Conservation (phyloP, 2,113 vertebrate genomes). For the Clarias magur region DNA sequence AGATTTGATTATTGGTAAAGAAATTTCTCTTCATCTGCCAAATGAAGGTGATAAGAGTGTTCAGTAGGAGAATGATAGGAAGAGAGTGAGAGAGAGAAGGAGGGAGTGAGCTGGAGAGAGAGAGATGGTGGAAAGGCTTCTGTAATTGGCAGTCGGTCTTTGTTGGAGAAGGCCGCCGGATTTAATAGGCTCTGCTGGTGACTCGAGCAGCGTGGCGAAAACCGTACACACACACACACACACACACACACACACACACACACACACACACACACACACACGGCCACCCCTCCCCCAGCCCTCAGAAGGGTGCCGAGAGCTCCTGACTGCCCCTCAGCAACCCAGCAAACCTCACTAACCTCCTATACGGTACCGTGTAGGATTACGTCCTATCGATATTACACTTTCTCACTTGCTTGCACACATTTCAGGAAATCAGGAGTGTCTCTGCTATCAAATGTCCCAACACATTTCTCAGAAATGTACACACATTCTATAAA, state of each 20-base stretch:
- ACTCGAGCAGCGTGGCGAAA: constrained; percentile 57
- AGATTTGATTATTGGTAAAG: constrained; percentile 20
- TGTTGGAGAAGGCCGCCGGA: constrained; percentile 59
- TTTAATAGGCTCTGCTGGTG: constrained; percentile 63
- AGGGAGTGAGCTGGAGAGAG: constrained; percentile 31
- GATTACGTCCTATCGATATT: constrained; percentile 20
- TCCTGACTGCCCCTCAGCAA: constrained; percentile 50
- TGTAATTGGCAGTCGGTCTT: constrained; percentile 62
- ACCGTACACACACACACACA: constrained; percentile 50
- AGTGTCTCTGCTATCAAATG: constrained; percentile 7
- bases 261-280: constrained; percentile 32
- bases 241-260: constrained; percentile 46
- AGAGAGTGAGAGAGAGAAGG: constrained; percentile 29
- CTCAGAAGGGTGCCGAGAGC: constrained; percentile 48
- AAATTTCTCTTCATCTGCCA: constrained; percentile 14
- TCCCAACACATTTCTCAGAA: constrained; percentile 29
- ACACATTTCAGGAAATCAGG: constrained; percentile 22
- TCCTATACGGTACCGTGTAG: constrained; percentile 30
- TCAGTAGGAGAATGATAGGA: constrained; percentile 5
- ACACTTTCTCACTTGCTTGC: constrained; percentile 18
- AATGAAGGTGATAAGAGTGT: constrained; percentile 23
- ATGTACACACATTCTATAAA: background rate
- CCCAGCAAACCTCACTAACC: constrained; percentile 43
- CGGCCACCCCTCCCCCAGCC: constrained; percentile 50
- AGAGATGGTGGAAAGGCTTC: constrained; percentile 52